Percentiles rank a stretch among this genome's conserved stretches.
Evolutionary conservation across 2,113 vertebrate species (phyloP).

Genomic region (Passer domesticus): DNA sequence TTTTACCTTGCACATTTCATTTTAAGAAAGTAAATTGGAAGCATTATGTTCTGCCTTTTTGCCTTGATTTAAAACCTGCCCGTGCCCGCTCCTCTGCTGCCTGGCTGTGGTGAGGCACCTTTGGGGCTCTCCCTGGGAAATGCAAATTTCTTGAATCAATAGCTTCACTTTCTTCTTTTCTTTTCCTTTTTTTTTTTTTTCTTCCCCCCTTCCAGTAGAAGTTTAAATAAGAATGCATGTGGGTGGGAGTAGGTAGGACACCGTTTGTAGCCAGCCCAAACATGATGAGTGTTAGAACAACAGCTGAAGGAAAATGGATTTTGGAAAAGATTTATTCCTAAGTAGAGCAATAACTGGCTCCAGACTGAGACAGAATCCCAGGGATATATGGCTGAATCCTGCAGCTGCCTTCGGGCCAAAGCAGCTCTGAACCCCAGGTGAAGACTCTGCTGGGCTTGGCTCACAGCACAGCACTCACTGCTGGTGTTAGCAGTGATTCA

Average conservation of each 20-base stretch:
- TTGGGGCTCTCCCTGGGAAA: background rate
- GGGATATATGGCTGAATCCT: background rate
- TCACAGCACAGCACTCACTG: background rate
- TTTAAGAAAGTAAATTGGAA: slow-evolving; percentile 48
- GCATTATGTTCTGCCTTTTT: slow-evolving; percentile 40
- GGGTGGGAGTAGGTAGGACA: background rate
- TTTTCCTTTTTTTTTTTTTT: no score
- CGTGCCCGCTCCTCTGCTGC: background rate
- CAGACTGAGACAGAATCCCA: background rate
- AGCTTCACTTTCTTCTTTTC: background rate
- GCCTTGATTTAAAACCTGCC: slow-evolving; percentile 55
- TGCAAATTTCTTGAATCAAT: slow-evolving; percentile 6
- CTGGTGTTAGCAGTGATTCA: background rate
- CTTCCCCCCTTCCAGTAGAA: background rate
- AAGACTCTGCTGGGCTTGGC: background rate
- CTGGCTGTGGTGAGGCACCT: background rate
- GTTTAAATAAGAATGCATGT: background rate
- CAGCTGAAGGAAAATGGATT: background rate
- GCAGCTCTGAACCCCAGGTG: background rate
- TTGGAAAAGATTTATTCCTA: background rate
- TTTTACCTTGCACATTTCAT: slow-evolving; percentile 38
- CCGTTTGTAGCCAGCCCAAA: background rate
- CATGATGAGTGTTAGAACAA: background rate
- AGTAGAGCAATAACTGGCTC: background rate
- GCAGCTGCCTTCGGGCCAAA: fast-evolving